Percentiles rank a stretch among this genome's conserved stretches.
phyloP scores from a whole-genome alignment of 2,888 invertebrate species.

The Mycogona germanica region DNA sequence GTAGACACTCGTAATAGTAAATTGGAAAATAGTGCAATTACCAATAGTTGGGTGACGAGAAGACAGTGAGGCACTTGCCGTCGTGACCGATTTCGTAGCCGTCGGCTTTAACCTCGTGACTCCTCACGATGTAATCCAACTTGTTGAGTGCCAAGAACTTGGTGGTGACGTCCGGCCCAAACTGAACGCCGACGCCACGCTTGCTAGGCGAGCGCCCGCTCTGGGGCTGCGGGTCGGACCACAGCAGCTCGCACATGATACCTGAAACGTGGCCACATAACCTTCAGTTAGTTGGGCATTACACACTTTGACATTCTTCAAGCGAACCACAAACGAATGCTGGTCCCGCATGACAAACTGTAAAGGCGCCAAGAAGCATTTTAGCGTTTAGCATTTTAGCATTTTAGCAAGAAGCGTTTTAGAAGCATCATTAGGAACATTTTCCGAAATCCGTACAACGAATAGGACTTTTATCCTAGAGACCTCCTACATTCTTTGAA shows the following conservation, averaged over 20 bases:
- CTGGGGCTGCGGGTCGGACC: slow-evolving; percentile 96
- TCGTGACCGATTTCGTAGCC: slow-evolving; percentile 93
- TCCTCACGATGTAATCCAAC: slow-evolving; percentile 85
- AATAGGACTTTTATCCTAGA: too few relatives aligned
- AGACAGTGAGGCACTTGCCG: slow-evolving; percentile 95
- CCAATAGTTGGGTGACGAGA: slow-evolving; percentile 99
- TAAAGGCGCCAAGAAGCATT: too few relatives aligned
- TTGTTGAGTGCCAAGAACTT: slow-evolving; percentile 71
- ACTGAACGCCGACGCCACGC: slow-evolving; percentile 95
- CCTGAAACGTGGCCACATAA: too few relatives aligned
- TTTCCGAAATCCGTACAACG: too few relatives aligned
- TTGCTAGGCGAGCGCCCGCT: slow-evolving; percentile 82
- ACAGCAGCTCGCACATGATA: slow-evolving; percentile 94
- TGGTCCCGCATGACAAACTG: too few relatives aligned
- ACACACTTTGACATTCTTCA: slow-evolving; percentile 1
- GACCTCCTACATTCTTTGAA: too few relatives aligned
- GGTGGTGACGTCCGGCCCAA: slow-evolving; percentile 93
- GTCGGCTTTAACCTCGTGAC: slow-evolving; percentile 94
- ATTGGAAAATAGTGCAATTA: slow-evolving; percentile 36
- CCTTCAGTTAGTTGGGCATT: too few relatives aligned
- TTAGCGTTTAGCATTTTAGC: too few relatives aligned
- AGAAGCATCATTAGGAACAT: too few relatives aligned
- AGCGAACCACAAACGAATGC: too few relatives aligned
- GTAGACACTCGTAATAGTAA: neutral
- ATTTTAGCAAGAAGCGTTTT: too few relatives aligned